These are phyloP conservation scores for Nowickia ferox DNA, from an alignment of 2,888 invertebrate genomes.

Conservation along the genomic window DNA sequence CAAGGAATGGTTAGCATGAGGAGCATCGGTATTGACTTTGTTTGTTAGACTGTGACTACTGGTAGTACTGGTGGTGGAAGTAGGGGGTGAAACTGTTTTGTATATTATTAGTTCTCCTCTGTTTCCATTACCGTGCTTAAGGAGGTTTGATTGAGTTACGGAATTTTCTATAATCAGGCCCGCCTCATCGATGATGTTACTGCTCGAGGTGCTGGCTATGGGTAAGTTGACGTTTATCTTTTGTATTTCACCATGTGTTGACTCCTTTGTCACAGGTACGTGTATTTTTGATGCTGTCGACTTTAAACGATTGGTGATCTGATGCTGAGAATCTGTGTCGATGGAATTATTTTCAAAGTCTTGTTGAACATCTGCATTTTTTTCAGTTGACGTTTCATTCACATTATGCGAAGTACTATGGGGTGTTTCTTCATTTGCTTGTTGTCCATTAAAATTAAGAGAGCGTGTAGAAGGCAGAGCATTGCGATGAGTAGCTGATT, in stretches of 20 bases:
- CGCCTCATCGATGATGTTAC: conserved; percentile 71
- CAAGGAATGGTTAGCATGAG: conserved; percentile 75
- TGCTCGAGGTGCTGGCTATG: conserved; percentile 76
- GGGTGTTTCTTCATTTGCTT: conserved; percentile 57
- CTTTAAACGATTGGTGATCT: conserved; percentile 65
- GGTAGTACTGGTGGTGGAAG: conserved; percentile 77
- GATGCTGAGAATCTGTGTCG: conserved; percentile 79
- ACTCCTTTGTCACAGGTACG: conserved; percentile 45
- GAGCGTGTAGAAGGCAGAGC: conserved; percentile 55
- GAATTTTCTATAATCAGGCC: conserved; percentile 73
- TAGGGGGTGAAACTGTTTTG: conserved; percentile 79
- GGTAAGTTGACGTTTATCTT: conserved; percentile 74
- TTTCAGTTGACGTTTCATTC: conserved; percentile 78
- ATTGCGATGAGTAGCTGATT: conserved; percentile 67
- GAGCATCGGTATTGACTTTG: conserved; percentile 74
- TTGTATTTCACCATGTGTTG: conserved; percentile 57
- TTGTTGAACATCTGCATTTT: conserved; percentile 78
- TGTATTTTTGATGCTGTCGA: conserved; percentile 54
- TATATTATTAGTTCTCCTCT: conserved; percentile 78
- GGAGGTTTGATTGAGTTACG: conserved; percentile 73
- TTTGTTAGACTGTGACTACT: conserved; percentile 70
- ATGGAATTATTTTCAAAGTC: conserved; percentile 83
- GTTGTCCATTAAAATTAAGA: conserved; percentile 71
- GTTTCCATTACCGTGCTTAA: conserved; percentile 69
- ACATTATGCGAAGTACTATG: conserved; percentile 61